phyloP scores from a whole-genome alignment of 2,113 vertebrate species.

The Laticauda laticaudata region DNA sequence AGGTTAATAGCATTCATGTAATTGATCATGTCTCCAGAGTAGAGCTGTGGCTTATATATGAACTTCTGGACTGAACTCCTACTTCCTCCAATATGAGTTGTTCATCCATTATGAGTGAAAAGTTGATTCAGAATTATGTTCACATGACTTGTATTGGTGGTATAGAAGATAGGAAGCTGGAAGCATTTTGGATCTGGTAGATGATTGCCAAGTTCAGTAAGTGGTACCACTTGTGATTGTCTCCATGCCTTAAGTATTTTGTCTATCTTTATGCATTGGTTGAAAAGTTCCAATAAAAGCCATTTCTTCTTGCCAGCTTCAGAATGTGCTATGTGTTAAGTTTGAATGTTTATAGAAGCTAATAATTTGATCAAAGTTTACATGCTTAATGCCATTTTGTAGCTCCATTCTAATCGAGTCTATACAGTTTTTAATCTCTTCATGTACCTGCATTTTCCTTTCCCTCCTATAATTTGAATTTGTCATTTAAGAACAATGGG shows the following conservation, averaged over 20 bases:
- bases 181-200: not conserved
- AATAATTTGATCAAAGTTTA: not conserved
- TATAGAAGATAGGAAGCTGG: not conserved
- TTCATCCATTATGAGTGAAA: not conserved
- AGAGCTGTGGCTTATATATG: not conserved
- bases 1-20: not conserved
- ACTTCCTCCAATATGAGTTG: not conserved
- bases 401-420: not conserved
- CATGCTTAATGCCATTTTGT: not conserved
- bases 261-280: not conserved
- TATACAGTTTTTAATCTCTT: not conserved
- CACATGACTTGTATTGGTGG: not conserved
- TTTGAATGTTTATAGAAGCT: not conserved
- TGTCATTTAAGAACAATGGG: not conserved
- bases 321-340: not conserved
- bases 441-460: not conserved
- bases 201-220: not conserved
- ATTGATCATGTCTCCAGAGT: not conserved
- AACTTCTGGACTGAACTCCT: not conserved
- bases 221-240: not conserved
- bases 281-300: not conserved
- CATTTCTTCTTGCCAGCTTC: not conserved
- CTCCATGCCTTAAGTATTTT: not conserved
- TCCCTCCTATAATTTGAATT: not conserved
- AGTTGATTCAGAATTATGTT: not conserved